Conservation (phyloP, 2,113 vertebrate genomes). For the Limnothrissa miodon region DNA sequence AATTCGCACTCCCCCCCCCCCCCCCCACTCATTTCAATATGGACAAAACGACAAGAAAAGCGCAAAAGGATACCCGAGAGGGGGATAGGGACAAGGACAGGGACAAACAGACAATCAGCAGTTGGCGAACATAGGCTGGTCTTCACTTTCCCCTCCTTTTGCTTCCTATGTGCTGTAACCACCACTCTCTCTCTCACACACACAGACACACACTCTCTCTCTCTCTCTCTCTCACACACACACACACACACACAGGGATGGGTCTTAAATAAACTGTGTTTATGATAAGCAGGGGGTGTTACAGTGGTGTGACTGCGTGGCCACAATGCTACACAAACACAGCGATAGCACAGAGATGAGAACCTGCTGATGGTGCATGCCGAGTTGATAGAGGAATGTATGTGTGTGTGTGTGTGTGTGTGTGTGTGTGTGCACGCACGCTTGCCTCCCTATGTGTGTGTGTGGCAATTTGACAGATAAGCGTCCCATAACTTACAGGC, state of each 20-base stretch:
- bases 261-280: conserved; percentile 39
- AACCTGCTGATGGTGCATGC: conserved; percentile 66
- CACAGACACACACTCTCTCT: not conserved
- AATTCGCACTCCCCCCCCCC: too few relatives aligned
- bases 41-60: too few relatives aligned
- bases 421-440: not conserved
- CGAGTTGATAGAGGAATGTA: conserved; percentile 28
- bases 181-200: not conserved
- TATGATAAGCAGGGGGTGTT: conserved; percentile 42
- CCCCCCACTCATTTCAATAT: too few relatives aligned
- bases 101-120: too few relatives aligned
- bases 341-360: conserved; percentile 54
- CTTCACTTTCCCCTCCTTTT: not conserved
- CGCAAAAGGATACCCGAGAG: too few relatives aligned
- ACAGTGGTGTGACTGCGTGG: conserved; percentile 34
- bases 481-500: conserved; percentile 61
- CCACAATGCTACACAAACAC: conserved; percentile 60
- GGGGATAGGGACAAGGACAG: too few relatives aligned
- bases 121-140: not conserved
- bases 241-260: not conserved
- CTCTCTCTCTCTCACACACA: too few relatives aligned
- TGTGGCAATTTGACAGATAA: conserved; percentile 20
- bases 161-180: not conserved
- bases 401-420: conserved; percentile 18
- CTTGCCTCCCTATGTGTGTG: too few relatives aligned